phyloP scores from a whole-genome alignment of 2,797 vertebrate genomes.

The Leucoraja ocellata region DNA sequence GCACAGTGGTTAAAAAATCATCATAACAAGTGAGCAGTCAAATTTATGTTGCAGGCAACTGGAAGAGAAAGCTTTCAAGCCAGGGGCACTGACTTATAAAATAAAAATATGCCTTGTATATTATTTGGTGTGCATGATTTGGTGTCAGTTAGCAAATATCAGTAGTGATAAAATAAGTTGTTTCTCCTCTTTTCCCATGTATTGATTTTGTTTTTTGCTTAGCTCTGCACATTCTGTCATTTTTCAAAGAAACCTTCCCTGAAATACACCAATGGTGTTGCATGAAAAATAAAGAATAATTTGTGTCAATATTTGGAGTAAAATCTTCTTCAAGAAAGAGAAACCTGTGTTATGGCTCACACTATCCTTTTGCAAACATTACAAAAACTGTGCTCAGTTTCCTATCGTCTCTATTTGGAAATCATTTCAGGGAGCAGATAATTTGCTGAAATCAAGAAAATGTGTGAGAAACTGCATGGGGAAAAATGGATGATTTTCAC shows the following conservation, averaged over 20 bases:
- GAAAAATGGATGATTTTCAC: background rate
- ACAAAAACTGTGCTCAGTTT: background rate
- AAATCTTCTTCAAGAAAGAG: background rate
- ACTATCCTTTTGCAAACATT: background rate
- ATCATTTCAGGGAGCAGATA: background rate
- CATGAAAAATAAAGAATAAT: background rate
- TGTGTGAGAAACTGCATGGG: background rate
- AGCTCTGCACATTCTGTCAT: background rate
- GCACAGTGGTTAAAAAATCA: too few relatives aligned
- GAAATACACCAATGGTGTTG: background rate
- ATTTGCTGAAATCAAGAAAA: background rate
- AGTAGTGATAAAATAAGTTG: background rate
- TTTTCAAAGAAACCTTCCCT: background rate
- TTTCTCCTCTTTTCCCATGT: background rate
- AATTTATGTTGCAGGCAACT: background rate
- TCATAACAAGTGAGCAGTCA: background rate
- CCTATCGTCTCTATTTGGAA: background rate
- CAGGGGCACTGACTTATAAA: background rate
- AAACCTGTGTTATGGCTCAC: background rate
- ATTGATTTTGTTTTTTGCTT: background rate
- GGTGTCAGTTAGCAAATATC: background rate
- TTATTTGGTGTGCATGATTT: background rate
- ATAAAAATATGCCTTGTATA: background rate
- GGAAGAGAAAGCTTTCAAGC: background rate
- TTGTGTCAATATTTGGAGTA: background rate